These are phyloP conservation scores for Nanorana parkeri DNA, from an alignment of 2,113 vertebrate species.

Conservation along the genomic window DNA sequence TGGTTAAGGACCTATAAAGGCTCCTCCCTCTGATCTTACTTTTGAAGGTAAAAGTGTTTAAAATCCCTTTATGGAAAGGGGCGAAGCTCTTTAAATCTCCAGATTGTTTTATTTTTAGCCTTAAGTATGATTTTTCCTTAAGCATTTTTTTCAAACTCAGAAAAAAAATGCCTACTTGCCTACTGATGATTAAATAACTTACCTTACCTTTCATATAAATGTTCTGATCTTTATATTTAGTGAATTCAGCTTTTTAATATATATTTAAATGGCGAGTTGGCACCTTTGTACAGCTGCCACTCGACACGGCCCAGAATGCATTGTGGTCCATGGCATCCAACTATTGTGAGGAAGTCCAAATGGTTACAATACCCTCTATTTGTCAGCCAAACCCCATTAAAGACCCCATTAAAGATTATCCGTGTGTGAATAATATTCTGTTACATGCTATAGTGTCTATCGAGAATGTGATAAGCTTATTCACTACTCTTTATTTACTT, in stretches of 20 bases:
- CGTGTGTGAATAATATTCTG: constrained; percentile 48
- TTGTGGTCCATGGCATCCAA: neutral
- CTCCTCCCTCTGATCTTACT: too few species aligned
- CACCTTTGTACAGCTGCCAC: constrained; percentile 13
- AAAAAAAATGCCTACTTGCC: too few species aligned
- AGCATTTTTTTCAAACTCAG: too few species aligned
- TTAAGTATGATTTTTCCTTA: too few species aligned
- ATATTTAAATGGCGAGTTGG: neutral
- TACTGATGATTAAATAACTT: too few species aligned
- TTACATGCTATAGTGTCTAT: constrained; percentile 3
- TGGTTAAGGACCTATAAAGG: too few species aligned
- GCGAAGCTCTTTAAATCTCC: too few species aligned
- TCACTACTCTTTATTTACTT: constrained; percentile 23
- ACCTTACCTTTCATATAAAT: too few species aligned
- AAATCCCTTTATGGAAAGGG: too few species aligned
- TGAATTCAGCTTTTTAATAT: neutral
- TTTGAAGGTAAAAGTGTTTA: too few species aligned
- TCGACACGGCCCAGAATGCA: neutral
- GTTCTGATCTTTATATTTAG: too few species aligned
- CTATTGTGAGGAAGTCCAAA: constrained; percentile 12
- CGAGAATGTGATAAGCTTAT: constrained; percentile 35
- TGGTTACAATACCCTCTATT: constrained; percentile 34
- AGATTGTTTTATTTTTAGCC: too few species aligned
- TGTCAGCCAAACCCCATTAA: constrained; percentile 37
- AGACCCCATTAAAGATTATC: constrained; percentile 41